phyloP scores from a whole-genome alignment of 1,140 invertebrate species.

The Rhopalosiphum maidis region DNA sequence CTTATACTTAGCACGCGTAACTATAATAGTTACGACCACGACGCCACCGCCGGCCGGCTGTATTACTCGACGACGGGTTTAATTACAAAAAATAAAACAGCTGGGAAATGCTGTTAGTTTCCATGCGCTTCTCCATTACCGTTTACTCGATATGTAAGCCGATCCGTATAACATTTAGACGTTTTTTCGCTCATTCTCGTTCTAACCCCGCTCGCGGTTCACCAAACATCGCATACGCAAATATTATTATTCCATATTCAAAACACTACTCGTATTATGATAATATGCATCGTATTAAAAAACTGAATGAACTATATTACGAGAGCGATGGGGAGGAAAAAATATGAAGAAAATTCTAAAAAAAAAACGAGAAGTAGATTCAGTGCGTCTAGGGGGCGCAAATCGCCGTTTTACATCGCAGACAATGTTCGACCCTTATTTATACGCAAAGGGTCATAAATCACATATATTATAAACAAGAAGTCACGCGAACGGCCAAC shows the following conservation, averaged over 20 bases:
- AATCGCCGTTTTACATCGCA: slow-evolving; percentile 49
- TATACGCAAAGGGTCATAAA: slow-evolving; percentile 44
- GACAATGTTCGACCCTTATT: slow-evolving; percentile 54
- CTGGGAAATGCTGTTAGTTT: neutral
- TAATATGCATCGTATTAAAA: neutral
- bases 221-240: neutral
- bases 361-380: neutral
- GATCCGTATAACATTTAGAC: neutral
- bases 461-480: slow-evolving; percentile 54
- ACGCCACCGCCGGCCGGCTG: neutral
- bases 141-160: neutral
- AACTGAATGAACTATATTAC: neutral
- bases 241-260: neutral
- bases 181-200: neutral
- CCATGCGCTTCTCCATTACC: neutral
- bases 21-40: neutral
- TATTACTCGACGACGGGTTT: neutral
- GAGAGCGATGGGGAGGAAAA: neutral
- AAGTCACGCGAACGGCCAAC: slow-evolving; percentile 55
- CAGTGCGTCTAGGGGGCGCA: slow-evolving; percentile 18
- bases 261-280: neutral
- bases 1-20: neutral
- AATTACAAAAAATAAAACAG: slow-evolving; percentile 4
- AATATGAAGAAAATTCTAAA: neutral
- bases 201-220: neutral